Evolutionary conservation across 2,113 vertebrate genomes (phyloP).

Genomic region (Tinamus guttatus): DNA sequence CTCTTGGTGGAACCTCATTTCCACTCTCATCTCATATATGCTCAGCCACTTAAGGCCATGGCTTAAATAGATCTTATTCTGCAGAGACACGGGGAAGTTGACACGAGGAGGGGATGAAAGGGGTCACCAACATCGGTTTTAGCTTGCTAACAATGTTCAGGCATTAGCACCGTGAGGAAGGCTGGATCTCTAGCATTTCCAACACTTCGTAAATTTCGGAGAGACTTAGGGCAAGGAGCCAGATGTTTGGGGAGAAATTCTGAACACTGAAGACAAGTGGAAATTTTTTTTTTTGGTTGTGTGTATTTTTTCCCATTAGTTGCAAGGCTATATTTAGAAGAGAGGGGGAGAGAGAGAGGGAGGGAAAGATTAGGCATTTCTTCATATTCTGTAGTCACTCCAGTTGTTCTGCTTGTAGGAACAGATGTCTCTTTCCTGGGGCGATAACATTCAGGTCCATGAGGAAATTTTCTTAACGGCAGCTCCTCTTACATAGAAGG

Average conservation of each 20-base stretch:
- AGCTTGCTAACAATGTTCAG: constrained; percentile 9
- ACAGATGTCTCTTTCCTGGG: constrained; percentile 63
- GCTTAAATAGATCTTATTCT: neutral
- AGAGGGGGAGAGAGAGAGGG: neutral
- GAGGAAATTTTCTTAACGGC: neutral
- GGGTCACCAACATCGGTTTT: neutral
- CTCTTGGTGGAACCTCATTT: neutral
- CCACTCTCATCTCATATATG: neutral
- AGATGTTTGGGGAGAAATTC: constrained; percentile 59
- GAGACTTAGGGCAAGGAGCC: constrained; percentile 56
- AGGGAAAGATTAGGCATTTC: constrained; percentile 54
- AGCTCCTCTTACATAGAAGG: constrained; percentile 15
- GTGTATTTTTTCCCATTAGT: constrained; percentile 72
- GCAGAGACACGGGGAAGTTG: neutral
- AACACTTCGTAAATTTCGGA: constrained; percentile 69
- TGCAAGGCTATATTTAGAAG: constrained; percentile 73
- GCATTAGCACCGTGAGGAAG: neutral
- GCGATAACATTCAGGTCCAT: neutral
- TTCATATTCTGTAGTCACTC: constrained; percentile 56
- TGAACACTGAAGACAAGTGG: constrained; percentile 65
- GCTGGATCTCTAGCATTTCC: constrained; percentile 20
- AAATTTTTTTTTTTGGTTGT: constrained; percentile 55
- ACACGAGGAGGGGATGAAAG: neutral
- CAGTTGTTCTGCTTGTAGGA: constrained; percentile 53
- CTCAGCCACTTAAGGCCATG: neutral